phyloP scores from a whole-genome alignment of 2,888 invertebrate species.

The Erebia epiphron region DNA sequence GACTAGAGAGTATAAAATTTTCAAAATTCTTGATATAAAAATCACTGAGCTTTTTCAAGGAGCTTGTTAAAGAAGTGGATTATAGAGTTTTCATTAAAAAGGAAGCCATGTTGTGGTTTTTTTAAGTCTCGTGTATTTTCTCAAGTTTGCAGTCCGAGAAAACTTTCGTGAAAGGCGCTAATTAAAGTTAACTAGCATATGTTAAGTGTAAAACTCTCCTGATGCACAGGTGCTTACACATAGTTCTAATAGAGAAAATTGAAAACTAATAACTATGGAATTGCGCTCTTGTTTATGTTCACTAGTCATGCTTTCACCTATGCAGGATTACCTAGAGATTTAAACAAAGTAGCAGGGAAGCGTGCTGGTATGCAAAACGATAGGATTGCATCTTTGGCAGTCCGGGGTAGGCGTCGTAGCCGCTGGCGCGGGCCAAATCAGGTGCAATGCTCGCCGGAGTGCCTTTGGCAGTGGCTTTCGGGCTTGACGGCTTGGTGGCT shows the following conservation, averaged over 20 bases:
- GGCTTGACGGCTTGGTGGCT: slow-evolving; percentile 26
- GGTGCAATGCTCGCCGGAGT: slow-evolving; percentile 68
- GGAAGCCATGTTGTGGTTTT: not conserved
- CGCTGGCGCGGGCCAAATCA: slow-evolving; percentile 60
- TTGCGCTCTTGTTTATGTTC: not conserved
- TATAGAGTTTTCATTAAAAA: not conserved
- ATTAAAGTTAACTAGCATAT: slow-evolving; percentile 3
- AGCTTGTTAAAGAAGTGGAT: not conserved
- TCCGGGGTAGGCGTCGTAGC: slow-evolving; percentile 51
- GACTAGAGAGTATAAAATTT: not conserved
- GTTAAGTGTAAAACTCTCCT: slow-evolving; percentile 3
- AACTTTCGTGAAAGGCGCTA: slow-evolving; percentile 10
- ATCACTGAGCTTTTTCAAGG: not conserved
- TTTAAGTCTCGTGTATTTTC: not conserved
- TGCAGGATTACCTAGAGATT: slow-evolving; percentile 1
- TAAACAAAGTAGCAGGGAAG: slow-evolving; percentile 1
- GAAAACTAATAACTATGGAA: slow-evolving; percentile 11
- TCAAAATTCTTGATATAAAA: not conserved
- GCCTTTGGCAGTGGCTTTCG: slow-evolving; percentile 32
- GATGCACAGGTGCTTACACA: not conserved
- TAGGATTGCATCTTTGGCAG: slow-evolving; percentile 50
- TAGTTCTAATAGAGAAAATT: slow-evolving; percentile 2
- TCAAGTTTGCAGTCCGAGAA: not conserved
- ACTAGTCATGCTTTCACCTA: not conserved
- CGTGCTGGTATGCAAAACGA: slow-evolving; percentile 21